Evolutionary conservation across 2,888 invertebrate species (phyloP), one percentile per base, ranked within the genome.

Genomic region (Leptinotarsa juncta): DNA sequence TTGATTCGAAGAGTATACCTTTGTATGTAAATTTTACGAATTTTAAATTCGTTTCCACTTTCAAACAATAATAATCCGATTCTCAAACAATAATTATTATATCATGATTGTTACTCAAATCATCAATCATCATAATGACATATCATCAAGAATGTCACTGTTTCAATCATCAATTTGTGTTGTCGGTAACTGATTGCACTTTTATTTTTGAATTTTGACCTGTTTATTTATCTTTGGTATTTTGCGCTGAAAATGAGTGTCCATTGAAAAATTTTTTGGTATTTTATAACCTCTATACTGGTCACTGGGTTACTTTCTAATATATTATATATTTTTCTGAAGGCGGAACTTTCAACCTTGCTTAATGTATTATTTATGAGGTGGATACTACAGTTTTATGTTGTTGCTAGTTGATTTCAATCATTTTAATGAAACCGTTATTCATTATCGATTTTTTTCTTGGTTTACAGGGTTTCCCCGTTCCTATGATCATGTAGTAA

Each of bases 271-370:
- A 42, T 50, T 3, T 68, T 32, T 68, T 26, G 68, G 67, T 53
- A 51, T n/a, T 53, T 67, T 10, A 67, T 50, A 26, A 32, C 67
- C 20, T 50, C 20, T 15, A 26, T 23, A 23, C 57, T 23, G 57
- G 57, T 66, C 66, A 18, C 42, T 26, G 18, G 26, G 55, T 42
- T 42, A 20, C 68, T 68, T 55, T 55, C 68, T 68, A 68, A 68
- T 68, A 32, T 67, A 51, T 51, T 50, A 66, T n/a, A 66, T 66
- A 3, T 66, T 67, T 55, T 67, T 23, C 42, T 23, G 68, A 32
- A 55, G 68, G 68, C 68, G 68, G 68, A 20, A 55, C 68, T 68
- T 55, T 48, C 55, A 68, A 4, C n/a, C 68, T 55, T 42, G 55
- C 48, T 26, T 53, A 32, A 53, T 68, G 53, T 55, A 48, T 23